phyloP scores from a whole-genome alignment of 2,797 vertebrate genomes.

The Spinibarbus caldwelli region DNA sequence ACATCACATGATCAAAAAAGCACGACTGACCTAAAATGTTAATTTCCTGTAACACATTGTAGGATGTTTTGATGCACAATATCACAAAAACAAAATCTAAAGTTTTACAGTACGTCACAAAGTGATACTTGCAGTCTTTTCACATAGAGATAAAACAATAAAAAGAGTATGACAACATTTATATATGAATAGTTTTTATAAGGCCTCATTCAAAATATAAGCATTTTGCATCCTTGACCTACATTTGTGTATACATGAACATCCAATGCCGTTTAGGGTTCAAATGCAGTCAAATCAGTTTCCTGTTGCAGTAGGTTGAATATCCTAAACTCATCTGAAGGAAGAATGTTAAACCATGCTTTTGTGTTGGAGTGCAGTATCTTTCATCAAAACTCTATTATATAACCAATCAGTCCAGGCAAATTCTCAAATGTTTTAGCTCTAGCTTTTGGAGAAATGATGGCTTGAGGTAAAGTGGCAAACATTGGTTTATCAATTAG shows the following conservation, averaged over 20 bases:
- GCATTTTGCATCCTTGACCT: not conserved
- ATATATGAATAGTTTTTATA: not conserved
- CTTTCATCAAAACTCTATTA: constrained; percentile 1
- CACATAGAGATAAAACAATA: not conserved
- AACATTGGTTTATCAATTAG: not conserved
- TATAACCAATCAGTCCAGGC: not conserved
- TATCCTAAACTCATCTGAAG: not conserved
- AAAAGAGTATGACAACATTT: not conserved
- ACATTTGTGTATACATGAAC: not conserved
- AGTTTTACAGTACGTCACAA: not conserved
- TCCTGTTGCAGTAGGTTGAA: not conserved
- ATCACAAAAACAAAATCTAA: not conserved
- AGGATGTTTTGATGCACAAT: not conserved
- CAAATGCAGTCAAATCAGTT: not conserved
- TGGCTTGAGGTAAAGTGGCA: constrained; percentile 26
- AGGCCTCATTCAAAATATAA: not conserved
- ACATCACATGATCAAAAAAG: not conserved
- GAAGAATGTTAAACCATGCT: not conserved
- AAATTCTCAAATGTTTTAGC: not conserved
- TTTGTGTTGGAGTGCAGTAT: not conserved
- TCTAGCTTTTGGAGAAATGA: not conserved
- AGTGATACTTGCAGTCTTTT: constrained; percentile 11
- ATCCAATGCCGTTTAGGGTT: not conserved
- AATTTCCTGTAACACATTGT: not conserved
- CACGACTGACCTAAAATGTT: not conserved